Evolutionary conservation across 2,888 invertebrate genomes (phyloP).

Genomic region (Erebia epiphron): DNA sequence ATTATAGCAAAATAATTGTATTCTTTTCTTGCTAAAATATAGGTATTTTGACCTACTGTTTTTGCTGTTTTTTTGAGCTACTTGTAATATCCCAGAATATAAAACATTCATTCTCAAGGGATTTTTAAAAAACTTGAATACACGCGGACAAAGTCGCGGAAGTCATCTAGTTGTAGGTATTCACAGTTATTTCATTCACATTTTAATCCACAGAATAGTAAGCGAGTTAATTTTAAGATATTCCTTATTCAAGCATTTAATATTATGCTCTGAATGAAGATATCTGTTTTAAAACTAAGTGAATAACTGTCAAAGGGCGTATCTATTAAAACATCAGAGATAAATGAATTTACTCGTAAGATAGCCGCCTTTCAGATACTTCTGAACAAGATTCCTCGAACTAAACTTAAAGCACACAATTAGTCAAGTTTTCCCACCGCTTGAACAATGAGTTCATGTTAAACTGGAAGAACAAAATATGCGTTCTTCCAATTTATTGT

Average conservation of each 20-base stretch:
- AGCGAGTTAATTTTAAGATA: no score
- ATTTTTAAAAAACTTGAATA: no score
- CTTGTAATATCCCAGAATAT: no score
- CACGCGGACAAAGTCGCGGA: no score
- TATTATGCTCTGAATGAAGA: constrained; percentile 8
- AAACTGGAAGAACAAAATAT: constrained; percentile 6
- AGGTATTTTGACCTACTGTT: no score
- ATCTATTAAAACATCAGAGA: constrained; percentile 24
- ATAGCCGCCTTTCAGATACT: constrained; percentile 23
- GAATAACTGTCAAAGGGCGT: constrained; percentile 16
- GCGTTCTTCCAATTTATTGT: neutral
- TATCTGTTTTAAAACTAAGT: constrained; percentile 4
- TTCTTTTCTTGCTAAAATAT: no score
- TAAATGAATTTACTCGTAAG: constrained; percentile 24
- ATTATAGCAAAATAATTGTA: no score
- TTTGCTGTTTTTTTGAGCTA: no score
- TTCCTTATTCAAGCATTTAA: neutral
- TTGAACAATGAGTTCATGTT: neutral
- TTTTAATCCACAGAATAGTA: no score
- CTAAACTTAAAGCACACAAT: constrained; percentile 22
- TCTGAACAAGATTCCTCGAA: constrained; percentile 21
- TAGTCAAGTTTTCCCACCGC: constrained; percentile 22
- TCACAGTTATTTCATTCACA: no score
- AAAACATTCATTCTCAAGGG: no score
- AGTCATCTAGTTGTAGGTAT: no score